Conservation (phyloP, 2,888 invertebrate species). For the Mythimna lalbum region DNA sequence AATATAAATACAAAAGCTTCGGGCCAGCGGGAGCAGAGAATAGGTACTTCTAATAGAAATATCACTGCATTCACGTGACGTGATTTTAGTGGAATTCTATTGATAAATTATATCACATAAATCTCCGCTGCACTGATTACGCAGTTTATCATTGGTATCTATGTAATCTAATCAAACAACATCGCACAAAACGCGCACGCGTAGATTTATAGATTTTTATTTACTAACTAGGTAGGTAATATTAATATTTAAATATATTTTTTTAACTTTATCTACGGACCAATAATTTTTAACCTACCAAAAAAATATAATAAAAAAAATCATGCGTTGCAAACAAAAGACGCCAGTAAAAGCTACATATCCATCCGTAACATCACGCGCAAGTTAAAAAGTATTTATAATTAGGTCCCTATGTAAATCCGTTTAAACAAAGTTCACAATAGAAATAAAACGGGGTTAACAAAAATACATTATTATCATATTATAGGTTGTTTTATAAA, state of each 20-base stretch:
- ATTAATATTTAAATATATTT: not conserved
- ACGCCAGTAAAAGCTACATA: not conserved
- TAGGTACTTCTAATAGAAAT: not conserved
- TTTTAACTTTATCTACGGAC: not conserved
- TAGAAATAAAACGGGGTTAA: not conserved
- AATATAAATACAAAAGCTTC: constrained; percentile 8
- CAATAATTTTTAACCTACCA: not conserved
- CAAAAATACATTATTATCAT: too few species aligned
- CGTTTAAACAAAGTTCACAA: not conserved
- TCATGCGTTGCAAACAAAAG: not conserved
- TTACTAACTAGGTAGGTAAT: too few species aligned
- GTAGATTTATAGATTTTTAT: constrained; percentile 6
- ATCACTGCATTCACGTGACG: not conserved
- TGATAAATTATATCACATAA: not conserved
- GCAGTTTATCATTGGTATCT: constrained; percentile 11
- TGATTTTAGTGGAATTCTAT: not conserved
- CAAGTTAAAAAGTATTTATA: not conserved
- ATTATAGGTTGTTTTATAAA: too few species aligned
- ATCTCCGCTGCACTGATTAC: not conserved
- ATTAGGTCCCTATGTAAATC: not conserved
- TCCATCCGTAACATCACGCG: not conserved
- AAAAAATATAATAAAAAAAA: not conserved
- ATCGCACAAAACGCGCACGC: constrained; percentile 23
- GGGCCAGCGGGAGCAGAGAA: not conserved
- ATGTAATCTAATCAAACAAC: constrained; percentile 15